A percentile compares a stretch with the other conserved stretches of the same genome.
phyloP scores from a whole-genome alignment of 2,888 invertebrate species.

The Chironomus riparius region DNA sequence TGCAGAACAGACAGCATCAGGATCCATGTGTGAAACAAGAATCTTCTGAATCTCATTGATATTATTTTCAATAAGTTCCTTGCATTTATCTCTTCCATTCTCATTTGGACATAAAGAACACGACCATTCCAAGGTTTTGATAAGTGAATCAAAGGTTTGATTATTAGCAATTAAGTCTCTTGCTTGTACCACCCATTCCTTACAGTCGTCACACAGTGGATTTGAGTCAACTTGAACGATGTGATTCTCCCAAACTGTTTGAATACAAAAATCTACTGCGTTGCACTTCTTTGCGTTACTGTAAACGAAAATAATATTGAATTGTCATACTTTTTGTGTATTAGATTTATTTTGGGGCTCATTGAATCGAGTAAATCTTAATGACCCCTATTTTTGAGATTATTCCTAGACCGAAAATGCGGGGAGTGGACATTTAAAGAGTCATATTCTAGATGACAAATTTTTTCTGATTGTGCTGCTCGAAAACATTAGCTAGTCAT shows the following conservation, averaged over 20 bases:
- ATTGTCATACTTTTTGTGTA: neutral
- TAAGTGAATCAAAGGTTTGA: constrained; percentile 74
- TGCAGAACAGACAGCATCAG: constrained; percentile 74
- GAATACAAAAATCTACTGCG: constrained; percentile 69
- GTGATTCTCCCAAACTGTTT: constrained; percentile 66
- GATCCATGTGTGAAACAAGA: constrained; percentile 83
- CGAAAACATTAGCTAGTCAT: too few species aligned
- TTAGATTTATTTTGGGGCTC: neutral
- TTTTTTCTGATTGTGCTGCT: too few species aligned
- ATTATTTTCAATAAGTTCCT: constrained; percentile 70
- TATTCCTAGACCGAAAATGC: neutral
- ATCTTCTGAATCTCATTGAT: constrained; percentile 81
- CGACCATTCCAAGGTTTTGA: constrained; percentile 78
- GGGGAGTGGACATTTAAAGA: too few species aligned
- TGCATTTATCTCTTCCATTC: constrained; percentile 64
- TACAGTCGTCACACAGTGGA: constrained; percentile 74
- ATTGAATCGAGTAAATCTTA: neutral
- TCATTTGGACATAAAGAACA: constrained; percentile 72
- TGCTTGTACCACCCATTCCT: constrained; percentile 84
- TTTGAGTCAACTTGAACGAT: constrained; percentile 61
- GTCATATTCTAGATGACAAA: too few species aligned
- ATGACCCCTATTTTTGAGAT: neutral
- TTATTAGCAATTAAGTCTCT: constrained; percentile 80
- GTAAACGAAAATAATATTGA: constrained; percentile 32
- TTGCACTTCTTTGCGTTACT: constrained; percentile 70